Conservation (phyloP, 2,113 vertebrate species). For the Embiotoca jacksoni region DNA sequence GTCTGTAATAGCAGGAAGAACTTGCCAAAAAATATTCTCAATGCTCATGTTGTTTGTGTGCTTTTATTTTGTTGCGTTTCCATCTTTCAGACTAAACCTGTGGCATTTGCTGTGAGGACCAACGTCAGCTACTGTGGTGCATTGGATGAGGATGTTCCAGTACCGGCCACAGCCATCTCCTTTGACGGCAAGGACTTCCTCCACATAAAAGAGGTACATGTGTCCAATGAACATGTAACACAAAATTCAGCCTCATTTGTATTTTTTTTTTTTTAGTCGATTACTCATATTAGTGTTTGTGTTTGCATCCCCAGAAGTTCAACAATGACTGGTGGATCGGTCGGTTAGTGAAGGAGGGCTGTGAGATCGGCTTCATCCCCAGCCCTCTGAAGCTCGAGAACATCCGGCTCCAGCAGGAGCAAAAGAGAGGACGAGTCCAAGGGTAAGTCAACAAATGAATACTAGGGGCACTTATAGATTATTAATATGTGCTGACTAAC, state of each 20-base stretch:
- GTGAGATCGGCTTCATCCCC: slow-evolving; percentile 99
- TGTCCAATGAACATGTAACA: too few relatives aligned
- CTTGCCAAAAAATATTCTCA: too few relatives aligned
- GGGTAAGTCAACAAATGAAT: slow-evolving; percentile 84
- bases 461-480: too few relatives aligned
- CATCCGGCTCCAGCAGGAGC: slow-evolving; percentile 96
- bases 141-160: slow-evolving; percentile 97
- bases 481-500: too few relatives aligned
- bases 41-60: too few relatives aligned
- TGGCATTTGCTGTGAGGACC: slow-evolving; percentile 97
- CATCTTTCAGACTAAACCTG: slow-evolving; percentile 89
- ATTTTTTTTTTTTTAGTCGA: neutral
- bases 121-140: slow-evolving; percentile 98
- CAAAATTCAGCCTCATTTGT: too few relatives aligned
- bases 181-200: slow-evolving; percentile 99
- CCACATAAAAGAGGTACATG: slow-evolving; percentile 96
- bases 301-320: slow-evolving; percentile 88
- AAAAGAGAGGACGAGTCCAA: slow-evolving; percentile 97
- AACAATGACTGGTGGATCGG: slow-evolving; percentile 99
- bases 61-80: neutral
- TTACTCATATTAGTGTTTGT: too few relatives aligned
- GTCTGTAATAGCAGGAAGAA: too few relatives aligned
- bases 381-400: slow-evolving; percentile 96
- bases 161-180: slow-evolving; percentile 98
- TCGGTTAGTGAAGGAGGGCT: slow-evolving; percentile 97